A percentile compares a stretch with the other conserved stretches of the same genome.
These are phyloP conservation scores for Macrophya annulata DNA, from an alignment of 2,888 invertebrate species.

Conservation along the genomic window DNA sequence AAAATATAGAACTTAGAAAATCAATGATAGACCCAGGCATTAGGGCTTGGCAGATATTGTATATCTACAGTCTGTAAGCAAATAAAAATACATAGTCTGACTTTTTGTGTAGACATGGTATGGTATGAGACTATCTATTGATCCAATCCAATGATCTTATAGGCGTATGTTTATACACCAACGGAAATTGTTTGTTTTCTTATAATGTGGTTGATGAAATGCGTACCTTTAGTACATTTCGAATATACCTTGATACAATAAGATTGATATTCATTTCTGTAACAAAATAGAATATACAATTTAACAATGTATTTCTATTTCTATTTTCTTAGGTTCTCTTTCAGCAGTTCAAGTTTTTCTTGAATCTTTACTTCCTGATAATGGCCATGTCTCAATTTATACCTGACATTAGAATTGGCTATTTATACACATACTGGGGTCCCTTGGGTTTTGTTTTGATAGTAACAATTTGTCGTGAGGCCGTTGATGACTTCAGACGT, in stretches of 20 bases:
- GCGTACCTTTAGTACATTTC: background rate
- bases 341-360: constrained; percentile 99
- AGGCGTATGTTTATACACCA: background rate
- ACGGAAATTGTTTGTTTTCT: background rate
- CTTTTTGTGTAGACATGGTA: background rate
- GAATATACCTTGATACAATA: too few species aligned
- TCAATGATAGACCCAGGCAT: constrained; percentile 14
- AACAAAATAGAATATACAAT: background rate
- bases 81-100: constrained; percentile 9
- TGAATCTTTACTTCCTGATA: constrained; percentile 98
- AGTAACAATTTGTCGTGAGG: constrained; percentile 98
- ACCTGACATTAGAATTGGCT: constrained; percentile 97
- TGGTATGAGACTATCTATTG: constrained; percentile 20
- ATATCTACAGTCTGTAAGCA: constrained; percentile 32
- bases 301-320: background rate
- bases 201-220: background rate
- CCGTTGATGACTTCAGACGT: constrained; percentile 96
- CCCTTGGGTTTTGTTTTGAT: constrained; percentile 97
- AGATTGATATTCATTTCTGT: background rate
- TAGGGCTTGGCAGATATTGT: constrained; percentile 9
- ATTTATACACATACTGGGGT: constrained; percentile 99
- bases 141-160: constrained; percentile 40
- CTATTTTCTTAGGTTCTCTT: constrained; percentile 89
- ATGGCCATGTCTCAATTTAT: constrained; percentile 99
- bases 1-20: constrained; percentile 34